Evolutionary conservation across 2,888 invertebrate genomes (phyloP).

Genomic region (Eristalis tenax): DNA sequence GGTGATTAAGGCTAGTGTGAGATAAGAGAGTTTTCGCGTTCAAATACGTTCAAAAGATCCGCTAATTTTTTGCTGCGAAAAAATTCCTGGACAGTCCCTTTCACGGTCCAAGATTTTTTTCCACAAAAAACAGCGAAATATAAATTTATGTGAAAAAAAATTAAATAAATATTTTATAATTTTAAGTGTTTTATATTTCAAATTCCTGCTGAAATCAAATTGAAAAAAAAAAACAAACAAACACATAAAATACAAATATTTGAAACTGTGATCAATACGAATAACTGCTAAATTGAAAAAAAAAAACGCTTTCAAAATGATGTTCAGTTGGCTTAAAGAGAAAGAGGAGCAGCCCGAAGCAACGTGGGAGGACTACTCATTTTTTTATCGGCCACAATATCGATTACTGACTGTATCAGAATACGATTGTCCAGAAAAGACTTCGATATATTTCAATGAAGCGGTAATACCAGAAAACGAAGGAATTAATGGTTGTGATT

Average conservation of each 20-base stretch:
- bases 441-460: slow-evolving; percentile 79
- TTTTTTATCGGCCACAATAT: slow-evolving; percentile 80
- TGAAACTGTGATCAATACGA: slow-evolving; percentile 54
- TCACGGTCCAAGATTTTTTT: slow-evolving; percentile 46
- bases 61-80: slow-evolving; percentile 12
- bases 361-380: slow-evolving; percentile 82
- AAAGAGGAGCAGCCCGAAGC: slow-evolving; percentile 81
- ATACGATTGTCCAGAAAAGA: slow-evolving; percentile 80
- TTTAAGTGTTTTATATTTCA: slow-evolving; percentile 81
- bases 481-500: slow-evolving; percentile 79
- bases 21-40: slow-evolving; percentile 2
- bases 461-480: slow-evolving; percentile 79
- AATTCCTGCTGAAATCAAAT: slow-evolving; percentile 68
- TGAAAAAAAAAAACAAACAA: slow-evolving; percentile 18
- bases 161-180: slow-evolving; percentile 74
- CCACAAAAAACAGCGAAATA: slow-evolving; percentile 74
- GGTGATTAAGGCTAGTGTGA: slow-evolving; percentile 37
- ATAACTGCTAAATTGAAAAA: slow-evolving; percentile 37
- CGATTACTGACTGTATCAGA: slow-evolving; percentile 82
- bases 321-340: slow-evolving; percentile 80
- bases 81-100: slow-evolving; percentile 19
- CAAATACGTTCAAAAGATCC: background rate
- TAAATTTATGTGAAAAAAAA: slow-evolving; percentile 18
- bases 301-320: slow-evolving; percentile 75
- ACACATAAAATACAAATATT: slow-evolving; percentile 51